phyloP scores from a whole-genome alignment of 2,113 vertebrate genomes.

The Serilophus lunatus region DNA sequence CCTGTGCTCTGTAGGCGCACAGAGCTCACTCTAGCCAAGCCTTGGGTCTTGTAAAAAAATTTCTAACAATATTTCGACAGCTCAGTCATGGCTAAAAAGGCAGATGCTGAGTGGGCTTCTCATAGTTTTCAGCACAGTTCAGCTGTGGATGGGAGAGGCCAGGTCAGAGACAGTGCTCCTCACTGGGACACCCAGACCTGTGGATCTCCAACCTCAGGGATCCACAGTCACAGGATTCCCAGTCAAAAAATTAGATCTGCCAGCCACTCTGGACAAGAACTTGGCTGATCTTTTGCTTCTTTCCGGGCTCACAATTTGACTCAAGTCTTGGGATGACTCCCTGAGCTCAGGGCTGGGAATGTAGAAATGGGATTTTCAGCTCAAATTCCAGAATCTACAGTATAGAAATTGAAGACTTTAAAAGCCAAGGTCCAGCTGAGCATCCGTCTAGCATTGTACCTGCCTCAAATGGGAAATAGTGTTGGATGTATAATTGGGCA shows the following conservation, averaged over 20 bases:
- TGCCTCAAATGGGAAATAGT: background rate
- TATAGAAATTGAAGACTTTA: background rate
- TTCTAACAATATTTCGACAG: background rate
- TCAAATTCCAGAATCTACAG: background rate
- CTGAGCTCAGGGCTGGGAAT: background rate
- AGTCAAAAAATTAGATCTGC: background rate
- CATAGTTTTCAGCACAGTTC: background rate
- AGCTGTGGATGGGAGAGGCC: background rate
- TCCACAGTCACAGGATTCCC: no score
- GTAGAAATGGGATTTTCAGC: background rate
- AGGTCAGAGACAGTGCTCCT: background rate
- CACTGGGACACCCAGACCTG: background rate
- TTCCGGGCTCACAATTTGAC: background rate
- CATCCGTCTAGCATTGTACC: background rate
- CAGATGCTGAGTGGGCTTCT: background rate
- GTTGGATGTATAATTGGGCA: background rate
- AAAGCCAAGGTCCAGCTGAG: background rate
- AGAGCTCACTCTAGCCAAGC: background rate
- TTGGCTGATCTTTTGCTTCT: background rate
- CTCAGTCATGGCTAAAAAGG: background rate
- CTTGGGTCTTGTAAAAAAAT: background rate
- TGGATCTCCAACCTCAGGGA: background rate
- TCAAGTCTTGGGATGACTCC: background rate
- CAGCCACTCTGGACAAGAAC: background rate
- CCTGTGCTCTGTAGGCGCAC: rapidly evolving